phyloP scores from a whole-genome alignment of 2,797 vertebrate genomes.

The Enteromius anoplus region DNA sequence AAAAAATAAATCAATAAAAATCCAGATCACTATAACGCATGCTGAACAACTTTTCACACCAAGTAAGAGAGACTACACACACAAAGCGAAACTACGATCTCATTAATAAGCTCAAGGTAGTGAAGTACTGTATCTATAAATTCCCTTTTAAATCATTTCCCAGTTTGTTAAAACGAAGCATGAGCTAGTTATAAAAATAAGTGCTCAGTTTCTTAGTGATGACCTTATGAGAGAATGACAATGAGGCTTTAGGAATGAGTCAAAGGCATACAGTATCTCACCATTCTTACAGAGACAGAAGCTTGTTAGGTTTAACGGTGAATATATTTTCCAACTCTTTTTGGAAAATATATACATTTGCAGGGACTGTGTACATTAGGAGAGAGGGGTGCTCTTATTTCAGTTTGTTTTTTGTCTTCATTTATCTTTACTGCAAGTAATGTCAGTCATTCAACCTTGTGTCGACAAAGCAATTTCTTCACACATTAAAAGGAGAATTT shows the following conservation, averaged over 20 bases:
- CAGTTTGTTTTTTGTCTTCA: background rate
- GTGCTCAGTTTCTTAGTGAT: conserved; percentile 43
- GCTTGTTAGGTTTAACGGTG: conserved; percentile 11
- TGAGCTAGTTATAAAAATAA: background rate
- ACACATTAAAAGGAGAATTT: background rate
- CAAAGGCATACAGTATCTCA: conserved; percentile 53
- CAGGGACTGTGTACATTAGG: conserved; percentile 46
- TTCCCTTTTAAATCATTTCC: background rate
- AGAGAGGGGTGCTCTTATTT: background rate
- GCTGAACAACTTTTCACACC: conserved; percentile 72
- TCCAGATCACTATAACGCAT: conserved; percentile 55
- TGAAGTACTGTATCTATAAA: conserved; percentile 60
- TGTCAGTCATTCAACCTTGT: background rate
- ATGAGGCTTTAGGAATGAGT: conserved; percentile 54
- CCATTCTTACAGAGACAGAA: conserved; percentile 38
- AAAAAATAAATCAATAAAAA: conserved; percentile 11
- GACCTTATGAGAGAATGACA: conserved; percentile 56
- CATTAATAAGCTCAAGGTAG: conserved; percentile 13
- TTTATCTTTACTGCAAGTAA: background rate
- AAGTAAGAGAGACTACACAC: background rate
- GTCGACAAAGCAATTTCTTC: background rate
- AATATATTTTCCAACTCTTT: conserved; percentile 57
- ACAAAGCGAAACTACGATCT: background rate
- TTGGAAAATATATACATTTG: conserved; percentile 64
- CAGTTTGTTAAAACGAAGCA: background rate